A percentile compares a stretch with the other conserved stretches of the same genome.
These are phyloP conservation scores for Mesoligia furuncula DNA, from an alignment of 2,888 invertebrate genomes.

Conservation along the genomic window DNA sequence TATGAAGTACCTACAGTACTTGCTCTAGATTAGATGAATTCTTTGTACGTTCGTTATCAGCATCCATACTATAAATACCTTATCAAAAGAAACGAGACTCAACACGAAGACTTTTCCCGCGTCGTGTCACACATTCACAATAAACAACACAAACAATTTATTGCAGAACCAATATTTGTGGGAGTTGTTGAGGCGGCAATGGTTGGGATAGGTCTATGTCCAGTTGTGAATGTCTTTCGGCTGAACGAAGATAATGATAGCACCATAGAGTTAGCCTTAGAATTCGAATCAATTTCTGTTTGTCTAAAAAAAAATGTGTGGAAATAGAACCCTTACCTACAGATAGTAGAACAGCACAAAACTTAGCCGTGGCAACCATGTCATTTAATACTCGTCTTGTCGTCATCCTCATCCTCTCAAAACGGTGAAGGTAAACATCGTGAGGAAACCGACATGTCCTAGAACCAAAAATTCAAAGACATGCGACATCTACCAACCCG, in stretches of 20 bases:
- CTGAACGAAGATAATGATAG: too few relatives aligned
- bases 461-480: neutral
- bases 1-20: constrained; percentile 7
- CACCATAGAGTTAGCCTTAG: too few relatives aligned
- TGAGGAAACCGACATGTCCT: neutral
- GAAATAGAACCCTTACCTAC: neutral
- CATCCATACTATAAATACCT: constrained; percentile 11
- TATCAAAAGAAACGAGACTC: neutral
- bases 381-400: neutral
- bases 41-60: constrained; percentile 20
- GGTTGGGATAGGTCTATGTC: neutral
- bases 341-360: neutral
- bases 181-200: neutral
- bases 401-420: neutral
- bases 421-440: neutral
- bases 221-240: neutral
- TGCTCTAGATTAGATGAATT: constrained; percentile 3
- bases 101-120: constrained; percentile 2
- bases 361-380: neutral
- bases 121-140: neutral
- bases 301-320: too few relatives aligned
- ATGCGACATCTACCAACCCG: too few relatives aligned
- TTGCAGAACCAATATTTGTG: neutral
- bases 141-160: neutral
- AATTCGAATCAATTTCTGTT: neutral